phyloP scores from a whole-genome alignment of 2,113 vertebrate species.

The Meleagris gallopavo region DNA sequence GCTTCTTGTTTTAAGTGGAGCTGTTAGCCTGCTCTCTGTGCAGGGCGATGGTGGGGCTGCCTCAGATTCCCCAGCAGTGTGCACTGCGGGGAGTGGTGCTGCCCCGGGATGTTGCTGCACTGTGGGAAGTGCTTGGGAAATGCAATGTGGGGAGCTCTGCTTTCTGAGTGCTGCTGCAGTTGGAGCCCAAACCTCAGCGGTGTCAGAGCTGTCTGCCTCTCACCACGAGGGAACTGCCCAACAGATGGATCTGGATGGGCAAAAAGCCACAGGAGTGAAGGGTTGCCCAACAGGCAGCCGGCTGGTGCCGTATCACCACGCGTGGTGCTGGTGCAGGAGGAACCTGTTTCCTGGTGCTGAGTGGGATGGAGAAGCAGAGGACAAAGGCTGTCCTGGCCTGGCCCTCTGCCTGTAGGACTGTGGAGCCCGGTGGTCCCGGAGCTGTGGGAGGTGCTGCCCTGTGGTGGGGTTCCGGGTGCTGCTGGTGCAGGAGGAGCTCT shows the following conservation, averaged over 20 bases:
- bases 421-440: accelerated
- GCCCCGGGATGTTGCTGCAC: background rate
- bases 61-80: background rate
- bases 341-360: accelerated
- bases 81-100: background rate
- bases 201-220: background rate
- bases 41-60: background rate
- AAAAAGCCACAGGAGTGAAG: background rate
- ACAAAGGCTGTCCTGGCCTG: background rate
- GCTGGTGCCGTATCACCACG: background rate
- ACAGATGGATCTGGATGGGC: accelerated
- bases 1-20: background rate
- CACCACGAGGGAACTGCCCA: background rate
- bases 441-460: background rate
- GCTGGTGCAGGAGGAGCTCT: background rate
- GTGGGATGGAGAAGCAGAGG: background rate
- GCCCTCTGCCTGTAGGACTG: background rate
- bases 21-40: accelerated
- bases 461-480: background rate
- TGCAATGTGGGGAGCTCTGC: background rate
- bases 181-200: background rate
- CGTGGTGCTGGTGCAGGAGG: background rate
- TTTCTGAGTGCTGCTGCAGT: background rate
- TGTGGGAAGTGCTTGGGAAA: background rate
- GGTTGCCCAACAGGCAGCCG: background rate